phyloP scores from a whole-genome alignment of 2,888 invertebrate species.

The Leptopterna dolabrata region DNA sequence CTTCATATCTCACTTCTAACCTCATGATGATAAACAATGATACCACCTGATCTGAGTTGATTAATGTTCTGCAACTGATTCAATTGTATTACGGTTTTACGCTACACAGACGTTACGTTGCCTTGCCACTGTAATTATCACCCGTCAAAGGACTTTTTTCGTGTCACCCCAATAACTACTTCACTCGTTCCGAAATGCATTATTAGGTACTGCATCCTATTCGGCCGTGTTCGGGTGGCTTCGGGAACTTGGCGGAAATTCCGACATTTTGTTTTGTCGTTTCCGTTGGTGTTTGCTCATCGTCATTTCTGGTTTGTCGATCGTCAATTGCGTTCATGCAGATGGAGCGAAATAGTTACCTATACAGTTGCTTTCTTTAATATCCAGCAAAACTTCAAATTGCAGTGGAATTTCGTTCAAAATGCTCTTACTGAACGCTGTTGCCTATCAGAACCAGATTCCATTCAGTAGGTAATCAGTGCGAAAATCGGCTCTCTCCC shows the following conservation, averaged over 20 bases:
- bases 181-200: too few relatives aligned
- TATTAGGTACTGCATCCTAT: background rate
- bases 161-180: background rate
- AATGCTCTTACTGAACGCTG: background rate
- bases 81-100: too few relatives aligned
- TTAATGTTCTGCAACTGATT: too few relatives aligned
- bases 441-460: background rate
- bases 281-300: background rate
- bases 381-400: too few relatives aligned
- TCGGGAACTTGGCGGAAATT: background rate
- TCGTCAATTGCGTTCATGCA: background rate
- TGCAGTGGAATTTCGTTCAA: too few relatives aligned
- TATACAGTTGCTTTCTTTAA: too few relatives aligned
- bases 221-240: conserved; percentile 27
- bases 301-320: background rate
- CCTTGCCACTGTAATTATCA: background rate
- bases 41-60: too few relatives aligned
- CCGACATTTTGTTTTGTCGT: background rate
- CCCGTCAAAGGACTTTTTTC: background rate
- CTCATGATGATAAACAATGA: too few relatives aligned
- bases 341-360: too few relatives aligned
- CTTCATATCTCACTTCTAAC: too few relatives aligned
- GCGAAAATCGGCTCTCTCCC: background rate
- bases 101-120: too few relatives aligned
- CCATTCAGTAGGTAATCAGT: background rate